Evolutionary conservation across 1,140 invertebrate species (phyloP).

Genomic region (Ephestia elutella): DNA sequence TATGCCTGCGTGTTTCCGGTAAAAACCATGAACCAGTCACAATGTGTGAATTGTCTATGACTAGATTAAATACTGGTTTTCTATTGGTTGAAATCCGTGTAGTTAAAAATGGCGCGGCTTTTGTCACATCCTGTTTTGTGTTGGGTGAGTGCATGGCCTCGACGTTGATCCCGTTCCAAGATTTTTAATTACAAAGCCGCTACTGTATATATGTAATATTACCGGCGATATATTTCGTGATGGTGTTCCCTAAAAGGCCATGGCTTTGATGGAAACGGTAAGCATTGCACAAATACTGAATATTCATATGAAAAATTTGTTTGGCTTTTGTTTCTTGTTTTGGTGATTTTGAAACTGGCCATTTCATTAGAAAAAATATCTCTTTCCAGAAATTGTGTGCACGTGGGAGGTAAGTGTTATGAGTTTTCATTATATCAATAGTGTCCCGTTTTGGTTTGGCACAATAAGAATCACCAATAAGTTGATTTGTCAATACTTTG

Average conservation of each 20-base stretch:
- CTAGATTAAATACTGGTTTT: constrained; percentile 8
- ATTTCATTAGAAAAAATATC: constrained; percentile 75
- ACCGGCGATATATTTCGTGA: constrained; percentile 66
- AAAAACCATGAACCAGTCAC: background rate
- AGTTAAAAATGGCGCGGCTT: constrained; percentile 66
- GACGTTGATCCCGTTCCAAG: constrained; percentile 65
- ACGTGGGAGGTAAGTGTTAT: constrained; percentile 71
- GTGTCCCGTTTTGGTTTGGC: constrained; percentile 48
- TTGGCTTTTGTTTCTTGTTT: constrained; percentile 75
- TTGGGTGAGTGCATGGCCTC: constrained; percentile 68
- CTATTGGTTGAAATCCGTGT: constrained; percentile 41
- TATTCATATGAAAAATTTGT: constrained; percentile 59
- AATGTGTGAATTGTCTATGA: background rate
- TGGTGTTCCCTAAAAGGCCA: constrained; percentile 72
- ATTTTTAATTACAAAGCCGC: constrained; percentile 56
- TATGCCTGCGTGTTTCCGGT: background rate
- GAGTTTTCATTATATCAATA: constrained; percentile 56
- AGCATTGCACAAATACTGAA: constrained; percentile 49
- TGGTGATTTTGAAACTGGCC: constrained; percentile 74
- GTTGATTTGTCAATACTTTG: constrained; percentile 69
- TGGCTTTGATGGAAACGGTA: constrained; percentile 75
- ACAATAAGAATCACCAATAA: constrained; percentile 46
- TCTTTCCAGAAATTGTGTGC: constrained; percentile 74
- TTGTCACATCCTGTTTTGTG: constrained; percentile 73
- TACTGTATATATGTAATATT: constrained; percentile 64